Evolutionary conservation across 2,888 invertebrate genomes (phyloP).

Genomic region (Athripsodes cinereus): DNA sequence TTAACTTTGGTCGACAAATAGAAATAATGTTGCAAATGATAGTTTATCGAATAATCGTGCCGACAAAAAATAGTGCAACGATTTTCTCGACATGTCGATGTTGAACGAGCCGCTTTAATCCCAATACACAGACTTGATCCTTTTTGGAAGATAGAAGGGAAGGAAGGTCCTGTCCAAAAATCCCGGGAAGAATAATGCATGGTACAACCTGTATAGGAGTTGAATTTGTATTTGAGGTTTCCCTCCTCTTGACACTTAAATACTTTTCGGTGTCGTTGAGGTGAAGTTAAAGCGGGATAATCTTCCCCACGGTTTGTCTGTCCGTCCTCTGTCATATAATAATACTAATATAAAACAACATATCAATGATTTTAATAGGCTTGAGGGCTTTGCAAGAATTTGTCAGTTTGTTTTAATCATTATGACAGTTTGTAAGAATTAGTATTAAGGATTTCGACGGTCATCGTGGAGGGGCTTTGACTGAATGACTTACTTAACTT

Average conservation of each 20-base stretch:
- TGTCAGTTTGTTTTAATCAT: neutral
- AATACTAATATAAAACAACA: neutral
- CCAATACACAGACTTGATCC: neutral
- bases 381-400: neutral
- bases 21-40: no score
- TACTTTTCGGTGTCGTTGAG: slow-evolving; percentile 1
- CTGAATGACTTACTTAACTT: neutral
- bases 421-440: neutral
- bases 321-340: neutral
- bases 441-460: neutral
- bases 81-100: neutral
- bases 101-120: neutral
- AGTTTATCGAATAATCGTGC: no score
- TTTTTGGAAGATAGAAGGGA: neutral
- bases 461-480: neutral
- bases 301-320: neutral
- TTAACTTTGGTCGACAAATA: no score
- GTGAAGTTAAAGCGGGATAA: neutral
- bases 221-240: neutral
- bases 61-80: no score
- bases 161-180: neutral
- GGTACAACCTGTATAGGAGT: no score
- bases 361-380: slow-evolving; percentile 1
- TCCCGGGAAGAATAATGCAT: neutral
- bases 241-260: neutral